Evolutionary conservation across 1,140 invertebrate species (phyloP).

Genomic region (Grapholita molesta): DNA sequence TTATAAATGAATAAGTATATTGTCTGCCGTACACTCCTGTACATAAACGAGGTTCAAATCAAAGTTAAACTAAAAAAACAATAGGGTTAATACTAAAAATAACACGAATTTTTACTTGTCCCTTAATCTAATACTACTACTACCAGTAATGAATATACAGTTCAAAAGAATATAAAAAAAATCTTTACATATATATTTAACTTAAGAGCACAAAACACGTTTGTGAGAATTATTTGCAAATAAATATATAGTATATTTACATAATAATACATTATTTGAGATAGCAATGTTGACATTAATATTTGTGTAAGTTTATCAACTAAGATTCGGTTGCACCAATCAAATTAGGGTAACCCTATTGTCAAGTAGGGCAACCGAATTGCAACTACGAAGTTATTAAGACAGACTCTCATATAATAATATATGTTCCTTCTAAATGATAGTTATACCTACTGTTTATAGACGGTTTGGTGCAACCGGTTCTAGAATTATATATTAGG

Average conservation of each 20-base stretch:
- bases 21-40: too few relatives aligned
- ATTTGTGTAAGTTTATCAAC: background rate
- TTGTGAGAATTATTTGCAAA: background rate
- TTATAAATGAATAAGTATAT: too few relatives aligned
- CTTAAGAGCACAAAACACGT: background rate
- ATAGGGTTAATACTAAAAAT: background rate
- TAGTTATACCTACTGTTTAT: background rate
- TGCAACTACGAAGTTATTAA: too few relatives aligned
- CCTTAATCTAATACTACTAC: background rate
- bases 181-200: background rate
- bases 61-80: too few relatives aligned
- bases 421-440: too few relatives aligned
- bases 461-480: background rate
- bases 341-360: background rate
- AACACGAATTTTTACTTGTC: background rate
- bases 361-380: too few relatives aligned
- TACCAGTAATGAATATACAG: background rate
- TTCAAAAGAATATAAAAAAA: background rate
- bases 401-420: too few relatives aligned
- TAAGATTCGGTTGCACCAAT: background rate
- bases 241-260: too few relatives aligned
- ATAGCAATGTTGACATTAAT: background rate
- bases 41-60: too few relatives aligned
- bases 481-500: background rate
- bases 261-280: too few relatives aligned